Evolutionary conservation across 2,113 vertebrate species (phyloP).

Genomic region (Brachionichthys hirsutus): DNA sequence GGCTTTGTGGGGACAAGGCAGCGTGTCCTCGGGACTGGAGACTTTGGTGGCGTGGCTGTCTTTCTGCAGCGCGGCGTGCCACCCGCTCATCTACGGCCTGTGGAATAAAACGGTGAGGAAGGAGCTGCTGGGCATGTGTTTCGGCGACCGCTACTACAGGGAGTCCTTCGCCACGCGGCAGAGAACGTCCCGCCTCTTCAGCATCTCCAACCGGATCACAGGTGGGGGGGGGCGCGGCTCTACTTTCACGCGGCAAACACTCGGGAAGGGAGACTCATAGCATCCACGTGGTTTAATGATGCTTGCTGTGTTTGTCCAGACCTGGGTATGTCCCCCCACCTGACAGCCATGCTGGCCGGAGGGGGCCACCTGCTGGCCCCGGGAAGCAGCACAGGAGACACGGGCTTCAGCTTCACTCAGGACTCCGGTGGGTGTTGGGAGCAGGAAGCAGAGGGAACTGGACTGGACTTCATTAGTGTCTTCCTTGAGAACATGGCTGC

Average conservation of each 20-base stretch:
- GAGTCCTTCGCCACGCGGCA: conserved; percentile 90
- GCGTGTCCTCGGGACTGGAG: conserved; percentile 86
- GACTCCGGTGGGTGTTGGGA: conserved; percentile 85
- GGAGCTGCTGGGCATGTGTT: conserved; percentile 95
- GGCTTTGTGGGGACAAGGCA: conserved; percentile 90
- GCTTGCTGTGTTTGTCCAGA: conserved; percentile 76
- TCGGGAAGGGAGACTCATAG: too few relatives aligned
- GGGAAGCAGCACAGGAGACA: conserved; percentile 95
- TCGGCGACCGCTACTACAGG: conserved; percentile 91
- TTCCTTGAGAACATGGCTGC: too few relatives aligned
- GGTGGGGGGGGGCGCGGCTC: conserved; percentile 73
- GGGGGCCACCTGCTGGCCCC: conserved; percentile 86
- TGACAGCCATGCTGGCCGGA: conserved; percentile 91
- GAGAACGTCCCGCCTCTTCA: conserved; percentile 89
- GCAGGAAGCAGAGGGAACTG: background rate
- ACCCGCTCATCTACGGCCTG: conserved; percentile 94
- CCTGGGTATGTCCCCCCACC: conserved; percentile 94
- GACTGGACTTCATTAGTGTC: background rate
- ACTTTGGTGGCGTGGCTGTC: conserved; percentile 94
- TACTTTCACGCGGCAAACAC: too few relatives aligned
- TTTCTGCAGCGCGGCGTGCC: conserved; percentile 92
- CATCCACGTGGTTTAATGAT: background rate
- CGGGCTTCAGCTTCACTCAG: conserved; percentile 96
- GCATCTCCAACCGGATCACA: conserved; percentile 97
- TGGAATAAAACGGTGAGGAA: conserved; percentile 99